A percentile compares a stretch with the other conserved stretches of the same genome.
Conservation (phyloP, 2,888 invertebrate species). For the Oscheius sp. region DNA sequence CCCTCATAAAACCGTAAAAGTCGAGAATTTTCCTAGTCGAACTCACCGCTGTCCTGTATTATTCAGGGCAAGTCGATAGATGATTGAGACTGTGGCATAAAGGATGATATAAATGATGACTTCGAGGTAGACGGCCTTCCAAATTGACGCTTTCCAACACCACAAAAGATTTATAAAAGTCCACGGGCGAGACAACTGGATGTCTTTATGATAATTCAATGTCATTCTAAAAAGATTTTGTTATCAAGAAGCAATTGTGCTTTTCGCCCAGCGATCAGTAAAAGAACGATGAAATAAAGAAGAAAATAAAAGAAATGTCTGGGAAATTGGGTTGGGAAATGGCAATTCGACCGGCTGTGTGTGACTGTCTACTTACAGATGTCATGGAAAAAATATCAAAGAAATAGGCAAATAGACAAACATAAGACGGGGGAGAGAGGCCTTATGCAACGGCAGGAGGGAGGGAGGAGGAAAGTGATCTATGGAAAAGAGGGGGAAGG, state of each 20-base stretch:
- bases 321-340: not conserved
- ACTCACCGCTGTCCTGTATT: conserved; percentile 47
- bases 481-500: too few relatives aligned
- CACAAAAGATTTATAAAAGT: conserved; percentile 54
- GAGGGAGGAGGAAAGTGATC: not conserved
- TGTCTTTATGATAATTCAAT: conserved; percentile 56
- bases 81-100: conserved; percentile 48
- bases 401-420: not conserved
- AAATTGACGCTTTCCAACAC: conserved; percentile 58
- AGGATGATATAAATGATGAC: conserved; percentile 48
- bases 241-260: too few relatives aligned
- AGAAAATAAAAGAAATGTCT: not conserved
- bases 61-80: conserved; percentile 51
- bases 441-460: not conserved
- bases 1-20: too few relatives aligned
- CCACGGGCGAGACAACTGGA: conserved; percentile 54
- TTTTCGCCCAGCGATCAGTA: too few relatives aligned
- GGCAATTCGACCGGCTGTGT: not conserved
- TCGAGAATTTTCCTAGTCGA: not conserved
- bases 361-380: conserved; percentile 23
- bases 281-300: too few relatives aligned
- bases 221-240: conserved; percentile 44
- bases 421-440: too few relatives aligned
- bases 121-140: conserved; percentile 61
- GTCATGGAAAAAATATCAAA: too few relatives aligned